These are phyloP conservation scores for Alosa alosa DNA, from an alignment of 2,113 vertebrate genomes.

Conservation along the genomic window DNA sequence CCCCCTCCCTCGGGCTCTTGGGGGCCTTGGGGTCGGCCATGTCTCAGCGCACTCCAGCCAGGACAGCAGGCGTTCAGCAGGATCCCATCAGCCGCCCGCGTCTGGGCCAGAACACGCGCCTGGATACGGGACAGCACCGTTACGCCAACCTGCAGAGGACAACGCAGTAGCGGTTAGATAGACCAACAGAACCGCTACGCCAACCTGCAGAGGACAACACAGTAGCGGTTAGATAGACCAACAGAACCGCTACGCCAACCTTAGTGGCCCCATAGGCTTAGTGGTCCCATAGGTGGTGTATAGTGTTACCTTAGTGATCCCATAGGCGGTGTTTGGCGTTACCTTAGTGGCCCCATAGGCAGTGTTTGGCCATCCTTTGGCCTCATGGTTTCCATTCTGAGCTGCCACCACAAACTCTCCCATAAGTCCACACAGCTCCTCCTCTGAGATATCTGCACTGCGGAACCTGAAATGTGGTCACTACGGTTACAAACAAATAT, in stretches of 20 bases:
- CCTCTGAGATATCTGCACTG: conserved; percentile 46
- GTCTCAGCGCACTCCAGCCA: conserved; percentile 59
- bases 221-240: background rate
- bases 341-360: conserved; percentile 59
- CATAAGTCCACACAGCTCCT: conserved; percentile 56
- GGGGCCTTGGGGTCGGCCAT: conserved; percentile 55
- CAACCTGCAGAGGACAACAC: conserved; percentile 44
- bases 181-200: conserved; percentile 55
- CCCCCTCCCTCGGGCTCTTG: conserved; percentile 59
- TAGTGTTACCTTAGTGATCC: conserved; percentile 42
- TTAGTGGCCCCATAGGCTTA: too few relatives aligned
- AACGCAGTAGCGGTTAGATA: background rate
- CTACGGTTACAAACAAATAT: too few relatives aligned
- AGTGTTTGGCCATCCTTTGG: conserved; percentile 54
- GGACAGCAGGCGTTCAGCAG: conserved; percentile 61
- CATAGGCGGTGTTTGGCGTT: conserved; percentile 21
- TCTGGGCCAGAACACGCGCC: conserved; percentile 44
- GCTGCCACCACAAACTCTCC: conserved; percentile 55
- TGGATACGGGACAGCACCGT: conserved; percentile 60
- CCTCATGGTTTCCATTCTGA: conserved; percentile 48
- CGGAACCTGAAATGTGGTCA: conserved; percentile 46
- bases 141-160: conserved; percentile 50
- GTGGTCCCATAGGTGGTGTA: background rate
- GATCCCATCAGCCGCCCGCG: conserved; percentile 52
- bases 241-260: conserved; percentile 29